Conservation (phyloP, 2,888 invertebrate genomes). For the Drosophila maculinotata region DNA sequence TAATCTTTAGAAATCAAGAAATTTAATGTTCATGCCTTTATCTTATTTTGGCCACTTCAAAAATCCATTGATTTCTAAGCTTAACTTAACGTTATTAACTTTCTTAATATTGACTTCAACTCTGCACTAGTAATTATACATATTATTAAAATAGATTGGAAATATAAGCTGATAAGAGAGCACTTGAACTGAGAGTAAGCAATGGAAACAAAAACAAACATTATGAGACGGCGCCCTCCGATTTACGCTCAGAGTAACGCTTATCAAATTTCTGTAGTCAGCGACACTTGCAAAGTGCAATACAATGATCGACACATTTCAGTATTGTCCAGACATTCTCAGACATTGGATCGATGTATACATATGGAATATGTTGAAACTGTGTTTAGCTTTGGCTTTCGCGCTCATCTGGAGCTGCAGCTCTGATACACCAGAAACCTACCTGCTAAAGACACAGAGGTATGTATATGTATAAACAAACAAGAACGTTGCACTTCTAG, state of each 20-base stretch:
- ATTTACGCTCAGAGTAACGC: constrained; percentile 7
- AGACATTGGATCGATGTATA: constrained; percentile 9
- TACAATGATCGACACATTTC: constrained; percentile 1
- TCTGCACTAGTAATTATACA: not conserved
- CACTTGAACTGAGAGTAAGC: not conserved
- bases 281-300: constrained; percentile 11
- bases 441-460: constrained; percentile 55
- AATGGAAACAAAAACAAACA: not conserved
- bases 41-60: too few species aligned
- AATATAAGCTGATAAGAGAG: constrained; percentile 14
- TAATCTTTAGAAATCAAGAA: too few species aligned
- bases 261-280: constrained; percentile 30
- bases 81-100: too few species aligned
- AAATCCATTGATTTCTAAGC: too few species aligned
- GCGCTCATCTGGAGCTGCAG: constrained; percentile 10
- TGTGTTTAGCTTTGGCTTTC: constrained; percentile 4
- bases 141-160: not conserved
- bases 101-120: not conserved
- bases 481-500: too few species aligned
- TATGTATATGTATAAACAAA: constrained; percentile 17
- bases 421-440: constrained; percentile 33
- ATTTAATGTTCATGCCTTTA: too few species aligned
- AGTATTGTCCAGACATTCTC: constrained; percentile 25
- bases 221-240: not conserved
- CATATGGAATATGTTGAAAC: constrained; percentile 37